Conservation (phyloP, 2,113 vertebrate species). For the Bothrops jararaca region DNA sequence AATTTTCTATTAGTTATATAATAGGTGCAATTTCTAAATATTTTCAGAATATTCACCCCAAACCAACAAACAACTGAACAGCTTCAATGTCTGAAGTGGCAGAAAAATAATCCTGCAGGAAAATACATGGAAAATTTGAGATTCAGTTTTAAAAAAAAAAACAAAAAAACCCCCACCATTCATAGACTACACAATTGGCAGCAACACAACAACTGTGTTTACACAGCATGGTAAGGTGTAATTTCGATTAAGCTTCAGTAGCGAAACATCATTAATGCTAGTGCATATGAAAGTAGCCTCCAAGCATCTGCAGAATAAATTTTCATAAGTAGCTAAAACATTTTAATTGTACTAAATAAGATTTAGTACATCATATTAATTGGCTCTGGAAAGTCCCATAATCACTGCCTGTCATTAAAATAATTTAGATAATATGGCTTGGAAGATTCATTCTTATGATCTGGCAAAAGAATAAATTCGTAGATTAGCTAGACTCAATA, state of each 20-base stretch:
- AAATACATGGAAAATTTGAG: neutral
- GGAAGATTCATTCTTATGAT: neutral
- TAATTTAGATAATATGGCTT: neutral
- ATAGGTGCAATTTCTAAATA: neutral
- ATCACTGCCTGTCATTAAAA: neutral
- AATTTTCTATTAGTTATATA: slow-evolving; percentile 11
- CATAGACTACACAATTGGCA: neutral
- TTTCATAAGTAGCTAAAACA: neutral
- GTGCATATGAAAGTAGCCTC: neutral
- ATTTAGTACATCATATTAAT: neutral
- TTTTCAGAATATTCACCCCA: neutral
- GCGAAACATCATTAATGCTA: neutral
- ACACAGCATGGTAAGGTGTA: neutral
- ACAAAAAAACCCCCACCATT: too few species aligned
- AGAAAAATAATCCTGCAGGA: neutral
- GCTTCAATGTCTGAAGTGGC: neutral
- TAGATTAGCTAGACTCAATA: neutral
- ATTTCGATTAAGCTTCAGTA: neutral
- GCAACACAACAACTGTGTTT: neutral
- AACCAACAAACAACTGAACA: neutral
- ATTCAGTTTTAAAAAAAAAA: neutral
- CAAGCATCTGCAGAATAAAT: neutral
- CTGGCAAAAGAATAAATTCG: neutral
- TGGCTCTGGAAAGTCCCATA: neutral
- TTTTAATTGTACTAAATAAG: too few species aligned